Evolutionary conservation across 1,140 invertebrate species (phyloP).

Genomic region (Gonatopus flavifemur): DNA sequence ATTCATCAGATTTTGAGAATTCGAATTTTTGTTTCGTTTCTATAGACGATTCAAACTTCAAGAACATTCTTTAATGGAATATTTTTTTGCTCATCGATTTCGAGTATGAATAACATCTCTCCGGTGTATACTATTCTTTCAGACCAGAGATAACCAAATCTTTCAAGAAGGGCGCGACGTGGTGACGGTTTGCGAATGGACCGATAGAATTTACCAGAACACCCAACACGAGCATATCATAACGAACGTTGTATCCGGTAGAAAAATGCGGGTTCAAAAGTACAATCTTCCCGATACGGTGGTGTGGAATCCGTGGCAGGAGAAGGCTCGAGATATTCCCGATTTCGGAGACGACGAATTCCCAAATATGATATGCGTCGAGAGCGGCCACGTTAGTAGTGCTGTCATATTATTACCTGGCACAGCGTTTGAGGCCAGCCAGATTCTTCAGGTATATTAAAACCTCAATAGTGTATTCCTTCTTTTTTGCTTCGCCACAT

Average conservation of each 20-base stretch:
- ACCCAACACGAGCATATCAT: constrained; percentile 90
- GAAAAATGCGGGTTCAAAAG: constrained; percentile 90
- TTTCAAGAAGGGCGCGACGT: constrained; percentile 87
- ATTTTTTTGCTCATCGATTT: too few relatives aligned
- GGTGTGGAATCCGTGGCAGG: constrained; percentile 95
- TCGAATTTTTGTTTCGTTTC: too few relatives aligned
- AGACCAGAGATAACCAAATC: constrained; percentile 79
- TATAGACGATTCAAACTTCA: too few relatives aligned
- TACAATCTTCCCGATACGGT: constrained; percentile 95
- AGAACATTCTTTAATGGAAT: too few relatives aligned
- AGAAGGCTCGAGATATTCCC: constrained; percentile 86
- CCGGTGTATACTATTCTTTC: constrained; percentile 29
- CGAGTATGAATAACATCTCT: too few relatives aligned
- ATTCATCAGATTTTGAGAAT: too few relatives aligned
- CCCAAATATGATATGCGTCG: constrained; percentile 93
- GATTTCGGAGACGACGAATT: constrained; percentile 96
- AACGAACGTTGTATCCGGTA: constrained; percentile 86
- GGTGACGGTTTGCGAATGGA: constrained; percentile 87
- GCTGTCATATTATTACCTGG: constrained; percentile 84
- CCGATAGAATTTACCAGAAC: constrained; percentile 90
- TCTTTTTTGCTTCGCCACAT: too few relatives aligned
- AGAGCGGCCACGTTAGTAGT: constrained; percentile 84
- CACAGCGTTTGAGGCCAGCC: constrained; percentile 84
- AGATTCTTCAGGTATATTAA: constrained; percentile 72
- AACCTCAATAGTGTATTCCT: background rate